Evolutionary conservation across 2,113 vertebrate genomes (phyloP), one percentile per base, ranked within the genome.

Genomic region (Solea senegalensis): DNA sequence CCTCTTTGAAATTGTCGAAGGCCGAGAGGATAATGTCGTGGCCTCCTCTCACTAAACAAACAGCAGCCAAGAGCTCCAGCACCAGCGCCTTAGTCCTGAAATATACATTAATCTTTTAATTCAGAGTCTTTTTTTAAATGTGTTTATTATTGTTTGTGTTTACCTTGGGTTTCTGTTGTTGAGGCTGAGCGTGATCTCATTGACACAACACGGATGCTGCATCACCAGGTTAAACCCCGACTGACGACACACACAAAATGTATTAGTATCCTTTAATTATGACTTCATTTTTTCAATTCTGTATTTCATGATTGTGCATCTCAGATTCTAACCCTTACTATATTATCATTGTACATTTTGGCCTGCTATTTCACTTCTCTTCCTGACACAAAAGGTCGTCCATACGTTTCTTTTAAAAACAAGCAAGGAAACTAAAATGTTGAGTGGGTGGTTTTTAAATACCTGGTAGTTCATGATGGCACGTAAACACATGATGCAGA

Each of bases 401-500:
- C 9, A 7, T 10, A n/a, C 13, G 12, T 39, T 6, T 10, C 41
- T 15, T 14, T 16, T 26, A 40, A 34, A 34, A 27, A 45, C 15
- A 14, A 8, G 4, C 11, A 16, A 11, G n/a, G 9, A 44, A 1
- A 10, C 6, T 7, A 4, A 1, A 3, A 7, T 0, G 2, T 1
- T 16, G 50, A 7, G 16, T 40, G 6, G 15, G 34, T 16, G 41
- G 2, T 8, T 52, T 21, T 39, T 0, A 4, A 4, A 0, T 83
- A 98, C 97, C 97, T 98, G 96, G 71, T 99, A 99, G 90, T 98
- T 99, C 97, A 99, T 99, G 93, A 99, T 98, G 91, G 97, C 96
- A 0, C 97, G 94, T 28, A 99, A 86, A 58, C 97, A 99, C 96
- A 99, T 96, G 90, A 99, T 96, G 88, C 97, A 98, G n/a, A 99